These are phyloP conservation scores for Cataglyphis rosenhaueri DNA, from an alignment of 2,888 invertebrate genomes.

Conservation along the genomic window DNA sequence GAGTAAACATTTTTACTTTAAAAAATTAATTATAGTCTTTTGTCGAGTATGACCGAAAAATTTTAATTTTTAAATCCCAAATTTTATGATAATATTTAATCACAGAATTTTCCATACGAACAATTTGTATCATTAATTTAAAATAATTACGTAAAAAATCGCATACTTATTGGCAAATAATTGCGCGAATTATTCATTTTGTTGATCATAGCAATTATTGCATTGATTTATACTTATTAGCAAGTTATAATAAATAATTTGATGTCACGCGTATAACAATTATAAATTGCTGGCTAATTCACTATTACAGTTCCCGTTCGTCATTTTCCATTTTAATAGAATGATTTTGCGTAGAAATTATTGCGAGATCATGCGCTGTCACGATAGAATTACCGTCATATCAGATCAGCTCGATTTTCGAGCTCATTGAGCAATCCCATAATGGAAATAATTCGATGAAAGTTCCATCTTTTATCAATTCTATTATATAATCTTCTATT, in stretches of 20 bases:
- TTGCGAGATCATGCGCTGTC: conserved; percentile 27
- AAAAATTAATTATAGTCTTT: not conserved
- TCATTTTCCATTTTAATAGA: conserved; percentile 49
- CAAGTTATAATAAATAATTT: conserved; percentile 26
- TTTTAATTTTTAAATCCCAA: not conserved
- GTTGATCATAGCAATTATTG: not conserved
- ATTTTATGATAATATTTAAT: not conserved
- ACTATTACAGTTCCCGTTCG: conserved; percentile 16
- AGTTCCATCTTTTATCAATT: conserved; percentile 12
- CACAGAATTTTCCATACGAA: not conserved
- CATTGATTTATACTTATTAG: conserved; percentile 18
- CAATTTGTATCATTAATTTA: not conserved
- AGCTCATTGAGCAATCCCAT: conserved; percentile 49
- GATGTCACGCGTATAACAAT: not conserved
- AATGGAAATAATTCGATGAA: not conserved
- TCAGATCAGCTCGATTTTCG: conserved; percentile 57
- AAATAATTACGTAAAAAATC: not conserved
- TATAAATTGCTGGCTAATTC: conserved; percentile 16
- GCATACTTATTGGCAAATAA: not conserved
- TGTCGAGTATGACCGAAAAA: too few relatives aligned
- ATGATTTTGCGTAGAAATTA: conserved; percentile 53
- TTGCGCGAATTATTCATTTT: not conserved
- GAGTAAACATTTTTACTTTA: not conserved
- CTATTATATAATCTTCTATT: conserved; percentile 25
- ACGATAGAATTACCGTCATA: conserved; percentile 47